Evolutionary conservation across 2,888 invertebrate species (phyloP).

Genomic region (Epinotia brunnichana): DNA sequence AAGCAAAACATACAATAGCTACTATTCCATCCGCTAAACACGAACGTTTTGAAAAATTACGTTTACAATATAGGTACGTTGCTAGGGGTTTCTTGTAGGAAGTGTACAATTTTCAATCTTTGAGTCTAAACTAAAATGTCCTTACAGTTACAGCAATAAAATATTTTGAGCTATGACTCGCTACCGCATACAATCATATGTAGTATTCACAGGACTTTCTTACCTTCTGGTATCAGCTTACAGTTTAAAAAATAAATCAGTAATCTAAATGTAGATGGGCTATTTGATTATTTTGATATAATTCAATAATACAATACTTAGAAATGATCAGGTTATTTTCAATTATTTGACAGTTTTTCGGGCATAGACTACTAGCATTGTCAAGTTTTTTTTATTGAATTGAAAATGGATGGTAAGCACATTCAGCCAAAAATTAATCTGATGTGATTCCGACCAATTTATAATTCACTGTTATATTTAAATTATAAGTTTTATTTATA

Average conservation of each 20-base stretch:
- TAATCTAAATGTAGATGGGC: constrained; percentile 29
- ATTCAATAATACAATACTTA: constrained; percentile 36
- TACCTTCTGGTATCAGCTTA: constrained; percentile 20
- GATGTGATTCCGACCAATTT: too few relatives aligned
- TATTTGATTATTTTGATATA: constrained; percentile 35
- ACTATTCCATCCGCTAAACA: not conserved
- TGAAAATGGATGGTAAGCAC: not conserved
- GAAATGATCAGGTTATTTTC: constrained; percentile 42
- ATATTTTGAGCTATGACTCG: constrained; percentile 34
- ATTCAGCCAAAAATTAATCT: not conserved
- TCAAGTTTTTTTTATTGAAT: not conserved
- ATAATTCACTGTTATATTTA: too few relatives aligned
- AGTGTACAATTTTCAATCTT: not conserved
- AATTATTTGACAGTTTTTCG: constrained; percentile 38
- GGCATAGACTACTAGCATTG: not conserved
- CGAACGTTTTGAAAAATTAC: not conserved
- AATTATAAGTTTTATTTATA: too few relatives aligned
- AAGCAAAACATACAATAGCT: constrained; percentile 4
- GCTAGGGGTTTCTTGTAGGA: not conserved
- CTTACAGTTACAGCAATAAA: constrained; percentile 8
- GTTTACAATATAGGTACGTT: not conserved
- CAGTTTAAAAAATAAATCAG: constrained; percentile 25
- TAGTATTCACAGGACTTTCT: not conserved
- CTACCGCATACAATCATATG: not conserved
- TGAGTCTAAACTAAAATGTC: not conserved